phyloP scores from a whole-genome alignment of 2,113 vertebrate species.

The Petroica traversi region DNA sequence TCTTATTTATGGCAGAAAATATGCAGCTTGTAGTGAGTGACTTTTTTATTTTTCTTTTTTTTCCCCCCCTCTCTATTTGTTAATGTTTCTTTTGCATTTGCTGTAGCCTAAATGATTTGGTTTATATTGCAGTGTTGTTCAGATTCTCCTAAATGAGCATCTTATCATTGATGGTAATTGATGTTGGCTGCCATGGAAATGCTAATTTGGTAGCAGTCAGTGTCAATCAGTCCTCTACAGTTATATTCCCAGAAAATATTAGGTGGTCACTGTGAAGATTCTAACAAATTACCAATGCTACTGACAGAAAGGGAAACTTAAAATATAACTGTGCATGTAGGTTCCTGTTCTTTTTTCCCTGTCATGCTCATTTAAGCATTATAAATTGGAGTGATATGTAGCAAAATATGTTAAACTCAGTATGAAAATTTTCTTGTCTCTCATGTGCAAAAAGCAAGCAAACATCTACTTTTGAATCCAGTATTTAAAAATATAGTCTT shows the following conservation, averaged over 20 bases:
- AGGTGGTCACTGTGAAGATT: neutral
- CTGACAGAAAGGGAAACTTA: neutral
- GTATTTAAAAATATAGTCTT: neutral
- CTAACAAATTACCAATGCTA: neutral
- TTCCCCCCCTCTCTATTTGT: neutral
- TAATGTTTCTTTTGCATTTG: neutral
- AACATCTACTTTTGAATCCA: neutral
- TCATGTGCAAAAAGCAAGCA: neutral
- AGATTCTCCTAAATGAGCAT: slow-evolving; percentile 18
- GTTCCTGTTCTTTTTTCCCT: neutral
- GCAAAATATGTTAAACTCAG: neutral
- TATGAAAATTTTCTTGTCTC: neutral
- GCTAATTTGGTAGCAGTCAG: slow-evolving; percentile 48
- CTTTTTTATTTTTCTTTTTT: neutral
- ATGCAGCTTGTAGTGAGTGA: neutral
- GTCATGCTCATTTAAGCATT: neutral
- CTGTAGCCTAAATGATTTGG: neutral
- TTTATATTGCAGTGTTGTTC: slow-evolving; percentile 5
- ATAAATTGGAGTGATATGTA: neutral
- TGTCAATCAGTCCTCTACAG: slow-evolving; percentile 33
- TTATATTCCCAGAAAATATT: neutral
- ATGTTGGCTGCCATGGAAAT: slow-evolving; percentile 60
- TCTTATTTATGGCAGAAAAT: neutral
- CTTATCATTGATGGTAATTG: slow-evolving; percentile 27
- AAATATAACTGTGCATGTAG: neutral